Evolutionary conservation across 2,797 vertebrate genomes (phyloP).

Genomic region (Argentina silus): DNA sequence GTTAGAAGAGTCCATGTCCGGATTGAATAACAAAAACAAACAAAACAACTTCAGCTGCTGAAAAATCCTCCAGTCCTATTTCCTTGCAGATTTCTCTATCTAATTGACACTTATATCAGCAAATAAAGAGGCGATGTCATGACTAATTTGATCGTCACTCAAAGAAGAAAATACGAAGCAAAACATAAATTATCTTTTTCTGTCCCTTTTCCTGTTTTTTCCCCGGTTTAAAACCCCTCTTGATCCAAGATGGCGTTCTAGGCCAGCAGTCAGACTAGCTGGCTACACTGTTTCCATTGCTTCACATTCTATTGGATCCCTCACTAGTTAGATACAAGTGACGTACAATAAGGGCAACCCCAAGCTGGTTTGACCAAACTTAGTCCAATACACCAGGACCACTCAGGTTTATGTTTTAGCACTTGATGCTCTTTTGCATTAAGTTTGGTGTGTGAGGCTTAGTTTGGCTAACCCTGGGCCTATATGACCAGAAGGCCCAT

Average conservation of each 20-base stretch:
- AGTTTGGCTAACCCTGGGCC: no score
- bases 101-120: slow-evolving; percentile 17
- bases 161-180: neutral
- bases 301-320: slow-evolving; percentile 50
- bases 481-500: no score
- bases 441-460: no score
- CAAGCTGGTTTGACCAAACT: neutral
- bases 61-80: slow-evolving; percentile 44
- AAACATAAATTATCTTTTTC: neutral
- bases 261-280: slow-evolving; percentile 37
- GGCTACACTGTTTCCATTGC: slow-evolving; percentile 28
- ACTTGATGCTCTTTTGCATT: no score
- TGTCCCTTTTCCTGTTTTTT: slow-evolving; percentile 36
- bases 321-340: slow-evolving; percentile 39
- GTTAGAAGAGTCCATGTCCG: slow-evolving; percentile 79
- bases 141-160: neutral
- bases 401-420: neutral
- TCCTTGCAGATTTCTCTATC: slow-evolving; percentile 24
- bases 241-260: slow-evolving; percentile 76
- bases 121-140: slow-evolving; percentile 38
- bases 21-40: slow-evolving; percentile 77
- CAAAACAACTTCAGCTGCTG: slow-evolving; percentile 67
- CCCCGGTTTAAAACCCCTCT: slow-evolving; percentile 65
- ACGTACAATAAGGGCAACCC: slow-evolving; percentile 60
- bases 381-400: neutral